Evolutionary conservation across 2,888 invertebrate genomes (phyloP), one percentile per base, ranked within the genome.

Genomic region (Calephelis perditalis): DNA sequence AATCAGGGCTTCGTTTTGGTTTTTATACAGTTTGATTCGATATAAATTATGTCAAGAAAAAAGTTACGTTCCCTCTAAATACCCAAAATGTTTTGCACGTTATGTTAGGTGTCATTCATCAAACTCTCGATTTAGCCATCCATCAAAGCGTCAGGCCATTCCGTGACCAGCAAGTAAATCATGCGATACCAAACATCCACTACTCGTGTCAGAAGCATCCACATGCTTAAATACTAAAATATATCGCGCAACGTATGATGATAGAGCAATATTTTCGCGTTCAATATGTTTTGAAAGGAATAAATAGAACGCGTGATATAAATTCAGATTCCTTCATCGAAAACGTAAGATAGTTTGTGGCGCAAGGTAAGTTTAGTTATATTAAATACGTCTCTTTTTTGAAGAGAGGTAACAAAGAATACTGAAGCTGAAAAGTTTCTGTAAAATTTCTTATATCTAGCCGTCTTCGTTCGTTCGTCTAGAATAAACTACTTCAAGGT

Each of bases 81-180:
- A 49, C 15, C 49, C 15, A 26, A 49, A 49, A 15, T 26, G 15
- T 49, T 49, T 15, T 9, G 9, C 49, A 49, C 12, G 49, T 15
- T 49, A 49, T 26, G 49, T 49, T 49, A 9, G 49, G 9, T 49
- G 35, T 52, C 26, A 52, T 52, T 52, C 35, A 52, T 52, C 52
- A 52, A 26, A 35, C 52, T 52, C 26, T 9, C 6, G 55, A 37
- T 46, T 55, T 8, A 55, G 37, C 46, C 56, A 59, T 59, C 59
- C 59, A 59, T 59, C 46, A 59, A 12, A 45, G 47, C 40, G 45
- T 40, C 55, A 55, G 46, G 10, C 52, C 35, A 56, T 40, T 59
- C 8, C 59, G 59, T 59, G 59, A 55, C 45, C 54, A 15, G 55
- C 55, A 12, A 55, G 55, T 56, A 45, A 59, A 56, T 56, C 59